Percentiles rank a stretch among this genome's conserved stretches.
Evolutionary conservation across 2,888 invertebrate genomes (phyloP).

Genomic region (Tetragonisca angustula): DNA sequence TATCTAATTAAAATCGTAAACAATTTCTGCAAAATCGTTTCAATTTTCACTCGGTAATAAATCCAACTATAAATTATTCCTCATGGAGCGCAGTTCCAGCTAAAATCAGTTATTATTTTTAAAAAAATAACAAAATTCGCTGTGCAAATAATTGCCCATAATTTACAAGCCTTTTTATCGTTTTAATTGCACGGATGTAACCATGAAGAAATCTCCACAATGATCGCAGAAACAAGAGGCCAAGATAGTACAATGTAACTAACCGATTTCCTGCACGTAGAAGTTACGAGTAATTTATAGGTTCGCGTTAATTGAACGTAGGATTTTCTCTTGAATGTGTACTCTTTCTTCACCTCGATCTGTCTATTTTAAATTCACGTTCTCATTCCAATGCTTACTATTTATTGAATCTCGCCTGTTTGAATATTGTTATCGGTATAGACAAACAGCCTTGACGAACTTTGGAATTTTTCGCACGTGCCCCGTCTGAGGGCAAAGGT

Average conservation of each 20-base stretch:
- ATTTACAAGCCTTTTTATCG: neutral
- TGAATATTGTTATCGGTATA: neutral
- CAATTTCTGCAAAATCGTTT: too few species aligned
- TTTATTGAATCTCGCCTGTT: neutral
- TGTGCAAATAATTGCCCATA: neutral
- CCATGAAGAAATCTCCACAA: neutral
- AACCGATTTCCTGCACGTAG: neutral
- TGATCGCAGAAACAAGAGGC: neutral
- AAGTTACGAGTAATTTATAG: neutral
- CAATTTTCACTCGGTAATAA: too few species aligned
- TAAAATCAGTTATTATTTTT: neutral
- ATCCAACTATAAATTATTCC: too few species aligned
- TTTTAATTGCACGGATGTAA: neutral
- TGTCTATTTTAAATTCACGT: neutral
- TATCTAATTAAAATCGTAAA: too few species aligned
- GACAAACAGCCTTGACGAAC: neutral
- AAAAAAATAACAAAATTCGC: neutral
- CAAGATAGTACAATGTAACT: neutral
- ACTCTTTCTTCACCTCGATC: rapidly evolving
- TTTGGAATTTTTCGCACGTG: constrained; percentile 19
- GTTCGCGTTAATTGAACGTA: neutral
- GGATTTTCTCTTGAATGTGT: neutral
- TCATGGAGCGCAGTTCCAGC: neutral
- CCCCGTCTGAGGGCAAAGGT: constrained; percentile 19
- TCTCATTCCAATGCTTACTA: too few species aligned